Conservation (phyloP, 2,797 vertebrate species). For the Anisognathus igniventris region DNA sequence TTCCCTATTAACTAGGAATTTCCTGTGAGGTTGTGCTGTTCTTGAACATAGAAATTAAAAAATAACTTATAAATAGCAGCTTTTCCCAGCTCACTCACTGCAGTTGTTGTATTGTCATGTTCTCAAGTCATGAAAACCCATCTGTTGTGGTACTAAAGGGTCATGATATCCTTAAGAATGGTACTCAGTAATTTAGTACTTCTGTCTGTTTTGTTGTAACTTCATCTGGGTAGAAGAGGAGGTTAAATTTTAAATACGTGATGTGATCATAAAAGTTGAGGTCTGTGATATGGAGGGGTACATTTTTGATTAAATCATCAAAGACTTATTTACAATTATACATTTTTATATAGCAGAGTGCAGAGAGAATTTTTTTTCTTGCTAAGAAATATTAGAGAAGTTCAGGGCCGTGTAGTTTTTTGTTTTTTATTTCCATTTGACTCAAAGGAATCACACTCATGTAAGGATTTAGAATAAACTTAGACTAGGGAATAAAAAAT, state of each 20-base stretch:
- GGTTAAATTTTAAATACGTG: background rate
- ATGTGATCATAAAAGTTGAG: background rate
- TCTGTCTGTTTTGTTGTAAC: background rate
- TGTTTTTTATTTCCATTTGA: background rate
- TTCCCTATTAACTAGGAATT: background rate
- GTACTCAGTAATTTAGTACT: background rate
- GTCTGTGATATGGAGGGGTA: background rate
- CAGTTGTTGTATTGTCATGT: background rate
- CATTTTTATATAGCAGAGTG: background rate
- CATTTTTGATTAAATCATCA: background rate
- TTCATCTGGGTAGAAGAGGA: background rate
- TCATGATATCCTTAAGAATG: background rate
- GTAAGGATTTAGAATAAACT: background rate
- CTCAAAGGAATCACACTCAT: background rate
- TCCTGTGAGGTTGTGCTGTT: background rate
- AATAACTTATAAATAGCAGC: background rate
- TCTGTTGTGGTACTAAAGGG: background rate
- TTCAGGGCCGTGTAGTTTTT: background rate
- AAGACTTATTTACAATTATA: background rate
- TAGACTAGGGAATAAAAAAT: background rate
- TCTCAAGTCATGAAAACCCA: background rate
- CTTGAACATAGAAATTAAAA: background rate
- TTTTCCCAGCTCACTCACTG: background rate
- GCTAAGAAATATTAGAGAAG: background rate
- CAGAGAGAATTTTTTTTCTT: background rate